Percentiles rank a stretch among this genome's conserved stretches.
Conservation (phyloP, 2,888 invertebrate species). For the Dolichopus griseipennis region DNA sequence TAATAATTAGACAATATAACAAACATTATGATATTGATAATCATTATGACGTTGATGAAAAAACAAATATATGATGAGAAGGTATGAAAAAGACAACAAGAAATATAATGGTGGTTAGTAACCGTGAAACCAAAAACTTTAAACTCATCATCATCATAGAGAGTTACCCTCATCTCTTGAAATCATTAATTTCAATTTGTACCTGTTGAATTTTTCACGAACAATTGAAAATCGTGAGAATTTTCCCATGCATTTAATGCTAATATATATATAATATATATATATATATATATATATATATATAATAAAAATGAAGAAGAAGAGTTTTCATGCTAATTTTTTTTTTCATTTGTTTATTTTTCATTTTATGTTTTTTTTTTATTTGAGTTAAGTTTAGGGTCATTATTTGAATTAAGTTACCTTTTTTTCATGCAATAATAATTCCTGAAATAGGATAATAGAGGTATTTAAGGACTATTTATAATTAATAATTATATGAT, state of each 20-base stretch:
- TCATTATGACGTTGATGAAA: background rate
- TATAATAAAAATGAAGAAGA: constrained; percentile 9
- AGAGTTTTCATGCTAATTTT: constrained; percentile 13
- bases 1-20: background rate
- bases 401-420: too few species aligned
- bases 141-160: constrained; percentile 22
- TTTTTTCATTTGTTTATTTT: too few species aligned
- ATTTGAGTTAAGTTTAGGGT: too few species aligned
- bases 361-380: too few species aligned
- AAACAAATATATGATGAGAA: background rate
- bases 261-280: background rate
- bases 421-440: too few species aligned
- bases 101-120: constrained; percentile 21
- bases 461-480: too few species aligned
- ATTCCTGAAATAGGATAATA: too few species aligned
- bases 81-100: background rate
- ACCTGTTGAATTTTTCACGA: constrained; percentile 23
- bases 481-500: too few species aligned
- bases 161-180: constrained; percentile 15
- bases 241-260: constrained; percentile 23
- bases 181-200: constrained; percentile 13
- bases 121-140: constrained; percentile 29
- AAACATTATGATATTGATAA: background rate
- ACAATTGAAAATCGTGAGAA: constrained; percentile 24
- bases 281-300: background rate